Conservation (phyloP, 2,888 invertebrate genomes). For the Nomada flava region DNA sequence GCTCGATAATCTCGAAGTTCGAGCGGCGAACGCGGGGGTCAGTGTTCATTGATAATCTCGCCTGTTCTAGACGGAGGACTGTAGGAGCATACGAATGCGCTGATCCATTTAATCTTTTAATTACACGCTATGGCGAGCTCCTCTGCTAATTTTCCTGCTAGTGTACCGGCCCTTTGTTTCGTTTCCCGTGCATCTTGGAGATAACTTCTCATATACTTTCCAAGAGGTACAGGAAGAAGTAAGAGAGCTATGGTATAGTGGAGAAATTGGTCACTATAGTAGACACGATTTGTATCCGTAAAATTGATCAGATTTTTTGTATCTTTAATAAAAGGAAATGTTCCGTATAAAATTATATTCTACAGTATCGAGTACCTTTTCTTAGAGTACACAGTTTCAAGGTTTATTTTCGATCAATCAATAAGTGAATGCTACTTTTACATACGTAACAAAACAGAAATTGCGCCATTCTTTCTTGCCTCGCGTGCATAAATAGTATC, state of each 20-base stretch:
- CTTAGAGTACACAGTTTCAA: background rate
- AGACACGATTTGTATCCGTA: background rate
- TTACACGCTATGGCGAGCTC: constrained; percentile 54
- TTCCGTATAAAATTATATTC: background rate
- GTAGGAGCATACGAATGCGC: constrained; percentile 53
- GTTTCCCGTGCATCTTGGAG: background rate
- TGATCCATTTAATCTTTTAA: constrained; percentile 69
- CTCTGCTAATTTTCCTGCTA: constrained; percentile 51
- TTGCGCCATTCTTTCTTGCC: background rate
- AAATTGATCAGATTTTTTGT: background rate
- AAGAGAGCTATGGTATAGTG: no score
- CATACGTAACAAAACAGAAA: background rate
- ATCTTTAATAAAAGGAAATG: background rate
- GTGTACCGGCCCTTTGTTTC: constrained; percentile 1
- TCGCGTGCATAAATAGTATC: background rate
- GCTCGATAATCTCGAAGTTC: constrained; percentile 66
- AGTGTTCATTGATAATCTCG: constrained; percentile 66
- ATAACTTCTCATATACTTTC: constrained; percentile 12
- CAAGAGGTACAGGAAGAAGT: no score
- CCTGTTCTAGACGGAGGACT: constrained; percentile 36
- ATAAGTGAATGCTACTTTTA: background rate
- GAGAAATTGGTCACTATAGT: no score
- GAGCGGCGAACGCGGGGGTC: constrained; percentile 41
- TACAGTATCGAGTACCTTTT: background rate
- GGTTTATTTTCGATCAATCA: constrained; percentile 4